Evolutionary conservation across 2,797 vertebrate species (phyloP).

Genomic region (Pangasius macronema): DNA sequence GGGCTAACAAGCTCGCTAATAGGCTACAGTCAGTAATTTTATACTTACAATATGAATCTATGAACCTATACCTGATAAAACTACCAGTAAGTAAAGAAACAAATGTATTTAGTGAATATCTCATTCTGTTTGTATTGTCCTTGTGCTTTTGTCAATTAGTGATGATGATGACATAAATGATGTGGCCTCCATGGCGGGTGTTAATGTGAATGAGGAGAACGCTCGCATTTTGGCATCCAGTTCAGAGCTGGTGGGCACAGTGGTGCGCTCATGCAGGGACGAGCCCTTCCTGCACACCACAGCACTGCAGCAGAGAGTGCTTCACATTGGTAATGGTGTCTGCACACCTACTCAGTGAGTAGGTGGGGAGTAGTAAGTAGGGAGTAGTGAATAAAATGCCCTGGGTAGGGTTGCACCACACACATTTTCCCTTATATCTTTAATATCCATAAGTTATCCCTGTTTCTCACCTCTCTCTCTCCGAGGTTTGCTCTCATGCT

Average conservation of each 20-base stretch:
- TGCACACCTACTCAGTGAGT: not conserved
- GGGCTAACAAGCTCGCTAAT: not conserved
- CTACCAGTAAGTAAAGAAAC: not conserved
- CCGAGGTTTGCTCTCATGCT: not conserved
- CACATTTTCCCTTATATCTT: not conserved
- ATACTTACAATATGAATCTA: not conserved
- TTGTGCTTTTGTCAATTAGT: constrained; percentile 59
- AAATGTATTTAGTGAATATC: not conserved
- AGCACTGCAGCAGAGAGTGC: constrained; percentile 76
- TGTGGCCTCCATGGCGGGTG: constrained; percentile 86
- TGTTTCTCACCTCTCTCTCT: not conserved
- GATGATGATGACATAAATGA: constrained; percentile 88
- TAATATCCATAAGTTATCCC: constrained; percentile 4
- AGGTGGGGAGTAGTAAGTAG: too few species aligned
- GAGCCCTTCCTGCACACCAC: constrained; percentile 82
- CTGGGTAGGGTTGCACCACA: not conserved
- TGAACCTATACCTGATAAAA: not conserved
- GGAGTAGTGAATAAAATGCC: not conserved
- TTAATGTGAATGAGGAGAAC: constrained; percentile 82
- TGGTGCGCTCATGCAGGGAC: constrained; percentile 86
- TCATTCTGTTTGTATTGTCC: not conserved
- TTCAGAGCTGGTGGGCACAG: constrained; percentile 77
- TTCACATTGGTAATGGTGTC: constrained; percentile 78
- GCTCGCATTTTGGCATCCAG: constrained; percentile 74
- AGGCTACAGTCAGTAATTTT: not conserved